Percentiles rank a stretch among this genome's conserved stretches.
phyloP scores from a whole-genome alignment of 1,140 invertebrate genomes.

The Ips typographus region DNA sequence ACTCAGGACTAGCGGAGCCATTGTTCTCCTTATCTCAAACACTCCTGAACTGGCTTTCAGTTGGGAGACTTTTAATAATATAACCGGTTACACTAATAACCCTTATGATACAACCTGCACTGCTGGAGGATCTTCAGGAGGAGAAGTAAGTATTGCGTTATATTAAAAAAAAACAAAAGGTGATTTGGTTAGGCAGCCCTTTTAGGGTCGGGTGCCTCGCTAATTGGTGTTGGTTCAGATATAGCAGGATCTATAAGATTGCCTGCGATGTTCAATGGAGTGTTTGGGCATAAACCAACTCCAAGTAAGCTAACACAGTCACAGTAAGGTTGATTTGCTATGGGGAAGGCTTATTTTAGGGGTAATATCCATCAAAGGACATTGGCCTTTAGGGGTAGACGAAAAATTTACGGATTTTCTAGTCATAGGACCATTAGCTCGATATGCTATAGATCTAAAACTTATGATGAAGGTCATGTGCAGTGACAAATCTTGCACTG shows the following conservation, averaged over 20 bases:
- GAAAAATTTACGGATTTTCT: slow-evolving; percentile 40
- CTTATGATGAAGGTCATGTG: slow-evolving; percentile 65
- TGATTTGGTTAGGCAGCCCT: slow-evolving; percentile 60
- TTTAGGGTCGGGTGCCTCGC: slow-evolving; percentile 69
- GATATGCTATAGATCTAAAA: slow-evolving; percentile 74
- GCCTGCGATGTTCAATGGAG: slow-evolving; percentile 80
- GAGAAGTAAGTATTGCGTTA: slow-evolving; percentile 58
- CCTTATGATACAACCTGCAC: slow-evolving; percentile 70
- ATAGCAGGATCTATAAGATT: slow-evolving; percentile 84
- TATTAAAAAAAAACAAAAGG: background rate
- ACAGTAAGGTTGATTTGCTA: slow-evolving; percentile 2
- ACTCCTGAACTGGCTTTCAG: slow-evolving; percentile 77
- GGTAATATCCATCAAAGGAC: slow-evolving; percentile 58
- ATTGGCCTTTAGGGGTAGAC: slow-evolving; percentile 59
- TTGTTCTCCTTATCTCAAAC: slow-evolving; percentile 77
- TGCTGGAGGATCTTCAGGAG: slow-evolving; percentile 75
- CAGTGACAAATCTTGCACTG: slow-evolving; percentile 52
- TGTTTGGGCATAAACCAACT: slow-evolving; percentile 87
- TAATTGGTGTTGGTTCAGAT: slow-evolving; percentile 84
- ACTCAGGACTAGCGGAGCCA: slow-evolving; percentile 70
- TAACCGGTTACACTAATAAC: slow-evolving; percentile 75
- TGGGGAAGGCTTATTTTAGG: slow-evolving; percentile 46
- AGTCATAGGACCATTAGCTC: slow-evolving; percentile 73
- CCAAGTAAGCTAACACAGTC: slow-evolving; percentile 54
- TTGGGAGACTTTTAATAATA: slow-evolving; percentile 67